Conservation (phyloP, 2,113 vertebrate genomes). For the Uropsilus gracilis region DNA sequence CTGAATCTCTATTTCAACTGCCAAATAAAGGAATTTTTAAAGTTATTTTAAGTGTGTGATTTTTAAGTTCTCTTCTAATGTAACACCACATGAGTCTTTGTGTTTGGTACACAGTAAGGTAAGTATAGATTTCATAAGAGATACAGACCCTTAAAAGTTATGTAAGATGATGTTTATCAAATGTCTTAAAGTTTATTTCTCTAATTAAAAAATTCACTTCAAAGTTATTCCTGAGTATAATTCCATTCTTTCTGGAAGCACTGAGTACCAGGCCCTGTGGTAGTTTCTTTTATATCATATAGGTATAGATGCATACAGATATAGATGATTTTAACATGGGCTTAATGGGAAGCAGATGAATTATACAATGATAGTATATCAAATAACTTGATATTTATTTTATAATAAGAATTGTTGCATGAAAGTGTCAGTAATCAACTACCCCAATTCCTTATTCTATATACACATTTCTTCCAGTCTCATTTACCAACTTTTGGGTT, state of each 20-base stretch:
- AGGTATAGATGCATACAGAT: background rate
- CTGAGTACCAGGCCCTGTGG: background rate
- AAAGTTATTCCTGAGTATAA: background rate
- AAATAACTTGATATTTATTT: constrained; percentile 6
- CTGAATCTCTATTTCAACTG: background rate
- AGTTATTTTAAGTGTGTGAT: too few relatives aligned
- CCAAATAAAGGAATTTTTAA: background rate
- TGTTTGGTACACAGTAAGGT: background rate
- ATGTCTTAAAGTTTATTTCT: constrained; percentile 30
- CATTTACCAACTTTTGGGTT: background rate
- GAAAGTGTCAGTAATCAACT: background rate
- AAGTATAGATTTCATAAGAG: constrained; percentile 21
- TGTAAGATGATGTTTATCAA: background rate
- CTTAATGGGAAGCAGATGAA: background rate
- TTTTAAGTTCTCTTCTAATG: background rate
- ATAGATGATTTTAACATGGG: background rate
- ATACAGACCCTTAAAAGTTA: constrained; percentile 1
- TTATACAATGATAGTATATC: background rate
- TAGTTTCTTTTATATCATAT: background rate
- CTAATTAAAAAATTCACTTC: constrained; percentile 10
- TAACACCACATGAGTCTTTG: background rate
- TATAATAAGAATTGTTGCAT: background rate
- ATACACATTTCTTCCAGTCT: background rate
- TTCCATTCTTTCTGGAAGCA: background rate
- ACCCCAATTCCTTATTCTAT: background rate